Conservation (phyloP, 1,140 invertebrate genomes). For the Drosophila ogumai region DNA sequence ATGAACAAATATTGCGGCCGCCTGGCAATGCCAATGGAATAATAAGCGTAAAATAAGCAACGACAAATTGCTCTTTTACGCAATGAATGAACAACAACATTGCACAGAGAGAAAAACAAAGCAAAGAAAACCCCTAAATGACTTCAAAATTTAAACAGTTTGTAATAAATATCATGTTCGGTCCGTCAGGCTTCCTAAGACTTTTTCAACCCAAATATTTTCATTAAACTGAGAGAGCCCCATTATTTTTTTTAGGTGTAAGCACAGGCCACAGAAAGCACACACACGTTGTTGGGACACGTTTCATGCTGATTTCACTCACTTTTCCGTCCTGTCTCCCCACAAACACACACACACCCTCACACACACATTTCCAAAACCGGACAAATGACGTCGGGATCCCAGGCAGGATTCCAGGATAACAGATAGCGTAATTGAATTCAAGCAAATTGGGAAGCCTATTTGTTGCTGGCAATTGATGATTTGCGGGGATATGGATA, state of each 20-base stretch:
- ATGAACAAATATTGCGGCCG: conserved; percentile 37
- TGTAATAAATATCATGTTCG: neutral
- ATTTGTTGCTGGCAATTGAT: conserved; percentile 18
- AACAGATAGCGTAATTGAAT: conserved; percentile 32
- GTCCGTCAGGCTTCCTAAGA: neutral
- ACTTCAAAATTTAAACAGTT: neutral
- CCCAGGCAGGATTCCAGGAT: conserved; percentile 16
- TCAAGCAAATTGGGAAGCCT: conserved; percentile 16
- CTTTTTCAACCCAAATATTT: neutral
- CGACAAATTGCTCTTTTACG: conserved; percentile 44
- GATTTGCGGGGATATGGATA: neutral
- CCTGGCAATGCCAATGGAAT: conserved; percentile 37
- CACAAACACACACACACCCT: neutral
- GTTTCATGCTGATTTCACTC: conserved; percentile 42
- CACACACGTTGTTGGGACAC: conserved; percentile 58
- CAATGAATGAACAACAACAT: conserved; percentile 31
- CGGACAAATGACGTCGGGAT: conserved; percentile 27
- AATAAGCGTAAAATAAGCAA: conserved; percentile 51
- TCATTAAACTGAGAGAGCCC: too few relatives aligned
- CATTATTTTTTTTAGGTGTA: neutral
- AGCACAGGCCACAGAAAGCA: conserved; percentile 1
- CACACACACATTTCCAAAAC: conserved; percentile 3
- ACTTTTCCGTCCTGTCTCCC: neutral
- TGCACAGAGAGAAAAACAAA: neutral
- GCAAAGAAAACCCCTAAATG: neutral